These are phyloP conservation scores for Gnathonemus longibarbis DNA, from an alignment of 2,113 vertebrate genomes.

Conservation along the genomic window DNA sequence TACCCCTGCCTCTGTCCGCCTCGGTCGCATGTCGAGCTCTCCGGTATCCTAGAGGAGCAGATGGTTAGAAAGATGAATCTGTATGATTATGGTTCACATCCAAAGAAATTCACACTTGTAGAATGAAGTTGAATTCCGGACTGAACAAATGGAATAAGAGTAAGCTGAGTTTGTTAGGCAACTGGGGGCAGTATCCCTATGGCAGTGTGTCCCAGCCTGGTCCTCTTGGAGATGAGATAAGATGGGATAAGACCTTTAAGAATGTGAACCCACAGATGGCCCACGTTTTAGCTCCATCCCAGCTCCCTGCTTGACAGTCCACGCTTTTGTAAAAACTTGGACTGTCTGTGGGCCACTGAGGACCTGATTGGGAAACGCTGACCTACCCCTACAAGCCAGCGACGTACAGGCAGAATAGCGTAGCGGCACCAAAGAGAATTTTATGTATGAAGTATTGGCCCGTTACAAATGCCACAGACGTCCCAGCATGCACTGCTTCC, in stretches of 20 bases:
- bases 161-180: not conserved
- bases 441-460: not conserved
- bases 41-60: not conserved
- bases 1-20: not conserved
- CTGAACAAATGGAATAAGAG: not conserved
- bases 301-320: not conserved
- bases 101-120: not conserved
- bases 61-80: not conserved
- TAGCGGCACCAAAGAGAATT: not conserved
- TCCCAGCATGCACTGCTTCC: not conserved
- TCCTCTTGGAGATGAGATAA: not conserved
- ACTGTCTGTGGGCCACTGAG: not conserved
- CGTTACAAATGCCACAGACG: not conserved
- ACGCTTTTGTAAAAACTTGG: not conserved
- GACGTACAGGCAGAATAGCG: not conserved
- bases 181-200: not conserved
- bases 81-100: not conserved
- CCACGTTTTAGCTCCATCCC: not conserved
- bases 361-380: not conserved
- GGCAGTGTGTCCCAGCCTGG: not conserved
- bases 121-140: not conserved
- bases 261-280: not conserved
- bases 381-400: not conserved
- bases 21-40: not conserved
- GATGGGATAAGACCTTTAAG: not conserved